A percentile compares a stretch with the other conserved stretches of the same genome.
Evolutionary conservation across 1,140 invertebrate species (phyloP).

Genomic region (Halesus radiatus): DNA sequence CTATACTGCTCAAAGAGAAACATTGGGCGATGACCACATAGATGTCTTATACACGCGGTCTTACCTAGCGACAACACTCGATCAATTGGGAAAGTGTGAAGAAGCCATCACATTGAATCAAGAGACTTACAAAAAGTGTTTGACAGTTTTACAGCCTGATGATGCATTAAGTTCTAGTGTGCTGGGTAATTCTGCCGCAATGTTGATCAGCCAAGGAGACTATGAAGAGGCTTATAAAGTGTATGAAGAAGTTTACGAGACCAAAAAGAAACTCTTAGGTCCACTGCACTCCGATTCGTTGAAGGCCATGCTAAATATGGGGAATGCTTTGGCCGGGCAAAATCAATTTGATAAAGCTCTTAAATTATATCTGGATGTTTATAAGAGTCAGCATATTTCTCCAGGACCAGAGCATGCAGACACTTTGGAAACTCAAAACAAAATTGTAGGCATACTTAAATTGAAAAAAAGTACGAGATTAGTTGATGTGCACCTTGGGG

Average conservation of each 20-base stretch:
- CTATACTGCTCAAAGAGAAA: not conserved
- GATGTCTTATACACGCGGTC: not conserved
- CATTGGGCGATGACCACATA: not conserved
- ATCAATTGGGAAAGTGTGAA: not conserved
- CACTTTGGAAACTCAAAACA: not conserved
- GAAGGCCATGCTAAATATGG: slow-evolving; percentile 11
- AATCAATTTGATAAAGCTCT: not conserved
- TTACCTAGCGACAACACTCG: not conserved
- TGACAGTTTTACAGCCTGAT: not conserved
- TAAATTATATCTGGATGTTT: not conserved
- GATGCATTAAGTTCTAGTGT: not conserved
- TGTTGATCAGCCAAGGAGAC: not conserved
- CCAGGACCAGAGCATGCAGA: not conserved
- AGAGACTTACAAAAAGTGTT: slow-evolving; percentile 2
- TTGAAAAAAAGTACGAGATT: not conserved
- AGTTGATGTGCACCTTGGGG: not conserved
- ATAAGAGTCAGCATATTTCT: not conserved
- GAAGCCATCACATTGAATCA: slow-evolving; percentile 4
- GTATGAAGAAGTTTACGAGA: not conserved
- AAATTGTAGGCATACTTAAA: not conserved
- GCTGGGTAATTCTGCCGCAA: not conserved
- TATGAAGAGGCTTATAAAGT: not conserved
- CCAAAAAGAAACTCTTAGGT: not conserved
- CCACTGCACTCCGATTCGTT: not conserved
- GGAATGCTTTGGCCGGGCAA: not conserved